Conservation (phyloP, 2,888 invertebrate species). For the Erebia aethiops region DNA sequence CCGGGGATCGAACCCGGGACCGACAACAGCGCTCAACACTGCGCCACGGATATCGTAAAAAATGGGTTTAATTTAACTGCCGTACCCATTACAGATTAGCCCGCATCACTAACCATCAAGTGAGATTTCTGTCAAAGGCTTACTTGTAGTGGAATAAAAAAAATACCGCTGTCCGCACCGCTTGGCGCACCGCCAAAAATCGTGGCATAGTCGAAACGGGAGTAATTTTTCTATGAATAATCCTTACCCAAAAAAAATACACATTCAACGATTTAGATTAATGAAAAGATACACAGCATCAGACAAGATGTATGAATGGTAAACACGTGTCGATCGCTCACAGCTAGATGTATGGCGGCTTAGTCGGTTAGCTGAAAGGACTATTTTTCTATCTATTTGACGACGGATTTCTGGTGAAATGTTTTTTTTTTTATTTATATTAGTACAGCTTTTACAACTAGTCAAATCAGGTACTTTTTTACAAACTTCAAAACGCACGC, state of each 20-base stretch:
- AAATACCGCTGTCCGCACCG: neutral
- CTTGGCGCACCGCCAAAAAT: neutral
- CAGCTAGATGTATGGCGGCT: slow-evolving; percentile 15
- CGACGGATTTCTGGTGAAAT: neutral
- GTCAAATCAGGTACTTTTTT: too few relatives aligned
- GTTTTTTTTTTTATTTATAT: neutral
- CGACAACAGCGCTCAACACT: too few relatives aligned
- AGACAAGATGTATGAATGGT: slow-evolving; percentile 19
- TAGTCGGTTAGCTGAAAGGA: slow-evolving; percentile 5
- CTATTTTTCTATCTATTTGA: slow-evolving; percentile 14
- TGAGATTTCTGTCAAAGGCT: too few relatives aligned
- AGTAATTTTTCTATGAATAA: slow-evolving; percentile 1
- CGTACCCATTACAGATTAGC: too few relatives aligned
- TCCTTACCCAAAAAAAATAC: neutral
- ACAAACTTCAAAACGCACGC: too few relatives aligned
- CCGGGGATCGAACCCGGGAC: too few relatives aligned
- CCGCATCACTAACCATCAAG: too few relatives aligned
- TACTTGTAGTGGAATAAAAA: too few relatives aligned
- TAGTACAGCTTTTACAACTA: too few relatives aligned
- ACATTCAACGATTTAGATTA: slow-evolving; percentile 15
- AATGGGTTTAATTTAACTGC: too few relatives aligned
- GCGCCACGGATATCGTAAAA: too few relatives aligned
- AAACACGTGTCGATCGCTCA: slow-evolving; percentile 15
- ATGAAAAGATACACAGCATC: slow-evolving; percentile 19
- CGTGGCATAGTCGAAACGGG: neutral